Percentiles rank a stretch among this genome's conserved stretches.
Conservation (phyloP, 2,797 vertebrate species). For the Malacoctenus gilli region DNA sequence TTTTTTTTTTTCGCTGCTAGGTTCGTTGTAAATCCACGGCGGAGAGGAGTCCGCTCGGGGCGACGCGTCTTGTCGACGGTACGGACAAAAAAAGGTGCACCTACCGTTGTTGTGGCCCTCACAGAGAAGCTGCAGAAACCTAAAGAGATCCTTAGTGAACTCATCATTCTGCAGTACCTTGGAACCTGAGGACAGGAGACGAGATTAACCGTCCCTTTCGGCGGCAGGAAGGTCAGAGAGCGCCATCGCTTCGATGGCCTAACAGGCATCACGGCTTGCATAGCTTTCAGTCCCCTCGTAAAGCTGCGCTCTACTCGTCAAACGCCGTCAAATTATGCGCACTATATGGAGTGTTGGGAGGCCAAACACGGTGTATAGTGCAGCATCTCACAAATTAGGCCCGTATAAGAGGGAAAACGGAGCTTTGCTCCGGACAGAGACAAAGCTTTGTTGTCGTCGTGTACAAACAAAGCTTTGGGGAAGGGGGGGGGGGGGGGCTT, state of each 20-base stretch:
- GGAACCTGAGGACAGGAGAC: constrained; percentile 85
- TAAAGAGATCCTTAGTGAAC: constrained; percentile 96
- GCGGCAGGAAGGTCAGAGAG: constrained; percentile 29
- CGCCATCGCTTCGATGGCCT: constrained; percentile 33
- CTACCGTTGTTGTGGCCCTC: constrained; percentile 98
- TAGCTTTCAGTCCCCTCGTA: constrained; percentile 51
- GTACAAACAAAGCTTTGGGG: constrained; percentile 70
- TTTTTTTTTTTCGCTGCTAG: too few species aligned
- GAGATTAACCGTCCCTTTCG: constrained; percentile 45
- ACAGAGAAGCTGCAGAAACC: constrained; percentile 97
- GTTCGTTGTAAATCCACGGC: too few species aligned
- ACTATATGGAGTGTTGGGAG: constrained; percentile 39
- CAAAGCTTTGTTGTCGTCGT: constrained; percentile 50
- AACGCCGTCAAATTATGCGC: constrained; percentile 52
- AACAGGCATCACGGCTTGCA: constrained; percentile 52
- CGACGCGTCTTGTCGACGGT: too few species aligned
- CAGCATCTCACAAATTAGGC: constrained; percentile 56
- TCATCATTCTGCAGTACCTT: constrained; percentile 98
- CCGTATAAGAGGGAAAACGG: constrained; percentile 53
- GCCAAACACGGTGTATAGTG: constrained; percentile 49
- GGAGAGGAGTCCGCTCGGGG: too few species aligned
- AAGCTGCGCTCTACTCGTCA: constrained; percentile 51
- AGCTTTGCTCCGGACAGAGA: constrained; percentile 56
- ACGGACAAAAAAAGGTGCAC: constrained; percentile 34
- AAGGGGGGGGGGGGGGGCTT: too few species aligned